Conservation (phyloP, 2,113 vertebrate species). For the Cottus gobio region DNA sequence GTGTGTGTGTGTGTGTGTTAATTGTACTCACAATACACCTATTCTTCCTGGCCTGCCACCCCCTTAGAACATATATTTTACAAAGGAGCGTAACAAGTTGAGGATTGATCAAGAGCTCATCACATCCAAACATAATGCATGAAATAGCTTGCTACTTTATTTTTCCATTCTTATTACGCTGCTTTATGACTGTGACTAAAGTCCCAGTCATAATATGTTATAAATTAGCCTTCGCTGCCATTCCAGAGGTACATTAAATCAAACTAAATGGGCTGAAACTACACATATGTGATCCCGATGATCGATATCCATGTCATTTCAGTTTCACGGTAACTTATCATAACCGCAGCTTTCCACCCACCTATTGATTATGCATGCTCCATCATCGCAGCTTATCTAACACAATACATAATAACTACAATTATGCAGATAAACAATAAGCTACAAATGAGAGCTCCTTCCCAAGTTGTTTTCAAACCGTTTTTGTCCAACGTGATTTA, state of each 20-base stretch:
- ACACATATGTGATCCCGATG: conserved; percentile 45
- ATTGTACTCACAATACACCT: neutral
- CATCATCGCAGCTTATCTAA: conserved; percentile 33
- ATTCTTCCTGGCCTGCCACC: neutral
- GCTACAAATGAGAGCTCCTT: conserved; percentile 31
- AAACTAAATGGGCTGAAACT: conserved; percentile 51
- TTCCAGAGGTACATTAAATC: conserved; percentile 57
- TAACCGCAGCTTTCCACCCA: conserved; percentile 43
- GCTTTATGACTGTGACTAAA: conserved; percentile 50
- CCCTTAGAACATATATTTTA: conserved; percentile 6
- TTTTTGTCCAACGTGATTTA: conserved; percentile 58
- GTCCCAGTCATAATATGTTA: conserved; percentile 16
- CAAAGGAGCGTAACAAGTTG: conserved; percentile 16
- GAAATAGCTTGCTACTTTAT: conserved; percentile 52
- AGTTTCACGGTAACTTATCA: conserved; percentile 66
- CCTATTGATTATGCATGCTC: conserved; percentile 56
- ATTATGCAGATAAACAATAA: conserved; percentile 58
- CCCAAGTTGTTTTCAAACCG: conserved; percentile 37
- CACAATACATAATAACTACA: conserved; percentile 51
- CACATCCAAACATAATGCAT: conserved; percentile 27
- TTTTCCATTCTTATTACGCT: conserved; percentile 14
- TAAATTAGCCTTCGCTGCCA: conserved; percentile 52
- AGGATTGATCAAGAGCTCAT: conserved; percentile 16
- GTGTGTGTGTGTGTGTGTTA: neutral
- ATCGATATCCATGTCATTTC: conserved; percentile 58